Conservation (phyloP, 1,140 invertebrate genomes). For the Rhysida immarginata region DNA sequence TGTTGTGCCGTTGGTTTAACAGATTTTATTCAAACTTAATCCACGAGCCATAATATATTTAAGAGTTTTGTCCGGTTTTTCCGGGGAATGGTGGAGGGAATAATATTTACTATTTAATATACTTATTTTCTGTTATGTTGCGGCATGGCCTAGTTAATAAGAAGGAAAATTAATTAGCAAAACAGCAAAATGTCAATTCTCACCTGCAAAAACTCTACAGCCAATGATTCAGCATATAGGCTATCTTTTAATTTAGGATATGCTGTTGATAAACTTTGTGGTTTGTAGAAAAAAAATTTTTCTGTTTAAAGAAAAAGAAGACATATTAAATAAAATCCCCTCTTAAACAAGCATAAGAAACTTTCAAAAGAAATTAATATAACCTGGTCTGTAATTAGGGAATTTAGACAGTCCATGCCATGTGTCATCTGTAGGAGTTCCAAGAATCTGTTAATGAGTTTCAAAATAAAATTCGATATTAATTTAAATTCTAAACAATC, state of each 20-base stretch:
- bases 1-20: too few species aligned
- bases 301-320: constrained; percentile 34
- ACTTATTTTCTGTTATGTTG: too few species aligned
- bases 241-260: constrained; percentile 79
- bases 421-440: constrained; percentile 76
- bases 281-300: constrained; percentile 56
- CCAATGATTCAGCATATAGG: constrained; percentile 71
- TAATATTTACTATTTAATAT: too few species aligned
- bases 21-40: too few species aligned
- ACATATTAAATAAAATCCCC: not conserved
- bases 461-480: constrained; percentile 6
- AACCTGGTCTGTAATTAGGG: constrained; percentile 55
- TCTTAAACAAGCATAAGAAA: constrained; percentile 13
- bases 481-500: not conserved
- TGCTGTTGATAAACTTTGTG: constrained; percentile 60
- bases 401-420: constrained; percentile 76
- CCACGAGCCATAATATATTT: too few species aligned
- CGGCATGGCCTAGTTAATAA: too few species aligned
- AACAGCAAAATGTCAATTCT: too few species aligned
- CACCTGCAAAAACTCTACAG: constrained; percentile 56
- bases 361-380: constrained; percentile 4
- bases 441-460: constrained; percentile 46
- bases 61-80: too few species aligned
- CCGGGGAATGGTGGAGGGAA: too few species aligned
- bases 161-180: too few species aligned